These are phyloP conservation scores for Eupithecia inturbata DNA, from an alignment of 2,888 invertebrate genomes.

Conservation along the genomic window DNA sequence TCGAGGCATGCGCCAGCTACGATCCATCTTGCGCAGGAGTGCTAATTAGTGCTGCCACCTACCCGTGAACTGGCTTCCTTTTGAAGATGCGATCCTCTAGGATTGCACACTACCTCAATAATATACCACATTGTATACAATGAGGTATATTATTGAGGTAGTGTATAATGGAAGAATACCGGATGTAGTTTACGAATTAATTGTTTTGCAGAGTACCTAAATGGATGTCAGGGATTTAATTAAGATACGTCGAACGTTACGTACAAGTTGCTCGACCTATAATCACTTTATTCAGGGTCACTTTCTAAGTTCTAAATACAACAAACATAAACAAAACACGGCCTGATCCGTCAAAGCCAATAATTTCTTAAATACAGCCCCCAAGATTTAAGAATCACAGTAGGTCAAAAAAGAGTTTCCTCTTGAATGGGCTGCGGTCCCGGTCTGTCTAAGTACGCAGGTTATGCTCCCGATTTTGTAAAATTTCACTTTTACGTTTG, in stretches of 20 bases:
- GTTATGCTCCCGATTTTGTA: too few relatives aligned
- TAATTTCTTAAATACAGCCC: too few relatives aligned
- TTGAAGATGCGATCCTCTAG: slow-evolving; percentile 13
- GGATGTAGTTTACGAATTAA: not conserved
- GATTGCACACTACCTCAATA: too few relatives aligned
- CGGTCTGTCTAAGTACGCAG: too few relatives aligned
- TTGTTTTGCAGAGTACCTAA: too few relatives aligned
- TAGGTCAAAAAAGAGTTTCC: not conserved
- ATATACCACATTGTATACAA: too few relatives aligned
- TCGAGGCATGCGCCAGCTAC: slow-evolving; percentile 25
- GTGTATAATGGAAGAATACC: not conserved
- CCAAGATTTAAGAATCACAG: too few relatives aligned
- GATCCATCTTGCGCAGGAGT: slow-evolving; percentile 24
- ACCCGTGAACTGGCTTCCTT: slow-evolving; percentile 33
- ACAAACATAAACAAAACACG: too few relatives aligned
- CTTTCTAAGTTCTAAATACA: not conserved
- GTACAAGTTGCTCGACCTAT: not conserved
- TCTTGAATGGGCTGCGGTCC: not conserved
- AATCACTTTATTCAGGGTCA: not conserved
- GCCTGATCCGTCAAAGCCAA: too few relatives aligned
- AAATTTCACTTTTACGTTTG: not conserved
- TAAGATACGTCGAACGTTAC: too few relatives aligned
- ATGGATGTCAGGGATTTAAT: too few relatives aligned
- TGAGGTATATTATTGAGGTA: not conserved
- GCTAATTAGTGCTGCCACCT: slow-evolving; percentile 26